Percentiles rank a stretch among this genome's conserved stretches.
These are phyloP conservation scores for Monochamus alternatus DNA, from an alignment of 2,888 invertebrate species.

Conservation along the genomic window DNA sequence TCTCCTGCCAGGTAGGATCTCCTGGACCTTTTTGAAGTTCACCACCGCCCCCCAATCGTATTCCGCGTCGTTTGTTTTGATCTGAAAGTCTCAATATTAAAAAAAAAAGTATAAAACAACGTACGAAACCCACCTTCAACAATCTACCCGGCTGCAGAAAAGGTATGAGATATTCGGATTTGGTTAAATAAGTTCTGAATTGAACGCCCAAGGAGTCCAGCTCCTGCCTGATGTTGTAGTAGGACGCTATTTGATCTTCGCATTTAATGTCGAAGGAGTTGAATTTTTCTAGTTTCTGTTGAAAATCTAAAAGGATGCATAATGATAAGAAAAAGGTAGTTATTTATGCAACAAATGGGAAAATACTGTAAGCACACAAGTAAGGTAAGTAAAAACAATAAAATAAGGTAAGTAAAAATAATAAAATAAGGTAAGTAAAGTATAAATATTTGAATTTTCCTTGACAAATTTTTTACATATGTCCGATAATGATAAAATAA, in stretches of 20 bases:
- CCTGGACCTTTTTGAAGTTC: slow-evolving; percentile 80
- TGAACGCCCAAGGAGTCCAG: slow-evolving; percentile 82
- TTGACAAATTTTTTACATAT: no score
- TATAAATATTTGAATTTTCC: no score
- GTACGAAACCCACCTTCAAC: slow-evolving; percentile 79
- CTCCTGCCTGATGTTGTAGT: slow-evolving; percentile 89
- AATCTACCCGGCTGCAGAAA: slow-evolving; percentile 96
- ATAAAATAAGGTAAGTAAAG: no score
- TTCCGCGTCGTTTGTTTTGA: slow-evolving; percentile 86
- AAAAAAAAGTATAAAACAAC: neutral
- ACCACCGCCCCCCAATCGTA: slow-evolving; percentile 98
- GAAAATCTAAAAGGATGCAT: slow-evolving; percentile 74
- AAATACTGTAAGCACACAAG: no score
- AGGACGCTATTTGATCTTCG: slow-evolving; percentile 85
- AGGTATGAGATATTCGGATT: slow-evolving; percentile 91
- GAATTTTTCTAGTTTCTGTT: slow-evolving; percentile 78
- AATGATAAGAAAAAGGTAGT: neutral
- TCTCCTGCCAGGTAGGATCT: slow-evolving; percentile 56
- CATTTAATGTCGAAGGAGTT: slow-evolving; percentile 79
- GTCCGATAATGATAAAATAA: no score
- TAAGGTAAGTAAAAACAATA: no score
- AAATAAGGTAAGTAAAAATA: no score
- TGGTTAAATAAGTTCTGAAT: slow-evolving; percentile 86
- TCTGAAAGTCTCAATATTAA: slow-evolving; percentile 70
- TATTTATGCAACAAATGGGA: no score